Evolutionary conservation across 2,113 vertebrate genomes (phyloP), one percentile per base, ranked within the genome.

Genomic region (Nothoprocta perdicaria): DNA sequence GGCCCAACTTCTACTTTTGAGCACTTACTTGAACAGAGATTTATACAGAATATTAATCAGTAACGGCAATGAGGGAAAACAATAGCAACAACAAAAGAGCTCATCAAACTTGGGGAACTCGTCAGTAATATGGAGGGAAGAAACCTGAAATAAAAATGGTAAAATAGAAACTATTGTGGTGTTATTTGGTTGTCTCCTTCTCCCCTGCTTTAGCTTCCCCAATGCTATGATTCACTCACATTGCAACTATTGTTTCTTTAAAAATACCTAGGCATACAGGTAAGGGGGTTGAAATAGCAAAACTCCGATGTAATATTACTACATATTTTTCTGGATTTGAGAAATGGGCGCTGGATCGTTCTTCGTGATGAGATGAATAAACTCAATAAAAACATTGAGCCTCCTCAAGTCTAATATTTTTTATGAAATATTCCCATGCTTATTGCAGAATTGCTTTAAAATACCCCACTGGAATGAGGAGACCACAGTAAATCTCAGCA

Each of bases 341-440:
- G 88, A 96, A 96, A 92, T 69, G 80, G 43, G 86, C 74, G 91
- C 52, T 75, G 74, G 76, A 88, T 81, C 68, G 89, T 48, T 61
- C 92, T 90, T 86, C 85, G 81, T 55, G 94, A 94, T 86, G 89
- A 94, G 74, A 76, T 85, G 86, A 95, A 96, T 95, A 95, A 88
- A 91, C 90, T 76, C 85, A 97, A 97, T 97, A 95, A 97, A 95
- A 96, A 86, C 3, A 69, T 65, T 96, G 92, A 97, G 94, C 95
- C 93, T 89, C 67, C 84, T 52, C 43, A 94, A 46, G 80, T 89
- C 80, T 93, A 95, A 43, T 89, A 89, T 92, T 97, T 92, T 57
- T 97, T 91, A 72, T 53, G 61, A 95, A 95, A 74, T 85, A 92
- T 94, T 91, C 91, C 71, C 89, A 85, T 93, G 84, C 83, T 95